Conservation (phyloP, 2,113 vertebrate genomes). For the Hyperoodon ampullatus region DNA sequence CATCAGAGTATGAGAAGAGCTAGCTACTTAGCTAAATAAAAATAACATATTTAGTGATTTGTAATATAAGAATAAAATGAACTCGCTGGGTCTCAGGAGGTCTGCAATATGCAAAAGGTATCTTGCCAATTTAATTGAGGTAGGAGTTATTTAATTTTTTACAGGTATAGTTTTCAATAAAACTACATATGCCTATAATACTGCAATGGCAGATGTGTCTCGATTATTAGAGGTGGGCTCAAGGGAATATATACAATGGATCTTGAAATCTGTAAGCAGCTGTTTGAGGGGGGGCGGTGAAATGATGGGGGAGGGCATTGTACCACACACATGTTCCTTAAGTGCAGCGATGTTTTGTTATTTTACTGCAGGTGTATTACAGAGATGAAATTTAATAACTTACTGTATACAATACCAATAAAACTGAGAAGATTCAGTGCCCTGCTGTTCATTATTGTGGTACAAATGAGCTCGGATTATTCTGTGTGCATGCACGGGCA, state of each 20-base stretch:
- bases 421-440: conserved; percentile 74
- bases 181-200: conserved; percentile 85
- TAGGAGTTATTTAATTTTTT: conserved; percentile 86
- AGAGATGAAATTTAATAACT: conserved; percentile 85
- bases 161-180: conserved; percentile 88
- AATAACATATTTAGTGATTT: conserved; percentile 76
- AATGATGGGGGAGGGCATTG: conserved; percentile 78
- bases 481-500: not conserved
- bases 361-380: conserved; percentile 85
- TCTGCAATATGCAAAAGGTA: conserved; percentile 82
- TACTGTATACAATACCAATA: conserved; percentile 79
- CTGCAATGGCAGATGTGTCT: conserved; percentile 89
- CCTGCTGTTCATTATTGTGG: conserved; percentile 68
- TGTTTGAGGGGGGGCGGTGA: conserved; percentile 78
- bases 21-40: conserved; percentile 79
- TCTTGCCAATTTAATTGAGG: conserved; percentile 85
- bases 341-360: conserved; percentile 83
- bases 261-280: conserved; percentile 88
- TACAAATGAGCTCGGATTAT: conserved; percentile 57
- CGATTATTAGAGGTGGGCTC: conserved; percentile 90
- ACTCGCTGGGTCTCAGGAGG: conserved; percentile 76
- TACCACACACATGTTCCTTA: conserved; percentile 85
- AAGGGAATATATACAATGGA: conserved; percentile 86
- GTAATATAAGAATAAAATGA: conserved; percentile 81
- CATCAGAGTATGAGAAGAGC: conserved; percentile 65